These are phyloP conservation scores for Ctenicera cuprea DNA, from an alignment of 2,888 invertebrate genomes.

Conservation along the genomic window DNA sequence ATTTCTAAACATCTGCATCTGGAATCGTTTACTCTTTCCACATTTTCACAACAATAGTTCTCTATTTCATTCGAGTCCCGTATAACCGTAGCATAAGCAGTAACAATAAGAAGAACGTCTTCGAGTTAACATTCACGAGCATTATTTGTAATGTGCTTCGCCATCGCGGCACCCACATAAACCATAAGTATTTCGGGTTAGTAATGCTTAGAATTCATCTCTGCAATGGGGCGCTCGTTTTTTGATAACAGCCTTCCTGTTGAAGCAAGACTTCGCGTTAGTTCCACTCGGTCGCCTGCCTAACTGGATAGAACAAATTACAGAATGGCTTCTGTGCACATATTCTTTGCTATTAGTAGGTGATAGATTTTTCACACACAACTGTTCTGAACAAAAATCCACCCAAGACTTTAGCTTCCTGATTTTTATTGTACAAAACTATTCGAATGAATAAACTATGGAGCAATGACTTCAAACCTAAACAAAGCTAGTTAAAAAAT, in stretches of 20 bases:
- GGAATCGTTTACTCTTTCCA: slow-evolving; percentile 5
- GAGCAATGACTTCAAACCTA: neutral
- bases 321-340: slow-evolving; percentile 60
- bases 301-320: slow-evolving; percentile 73
- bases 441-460: neutral
- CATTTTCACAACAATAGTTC: slow-evolving; percentile 57
- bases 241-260: slow-evolving; percentile 66
- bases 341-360: slow-evolving; percentile 57
- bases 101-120: slow-evolving; percentile 65
- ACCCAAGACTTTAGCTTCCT: slow-evolving; percentile 18
- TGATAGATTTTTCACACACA: slow-evolving; percentile 55
- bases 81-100: slow-evolving; percentile 60
- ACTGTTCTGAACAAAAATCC: slow-evolving; percentile 33
- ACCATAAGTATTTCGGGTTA: slow-evolving; percentile 65
- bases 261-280: slow-evolving; percentile 65
- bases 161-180: slow-evolving; percentile 70
- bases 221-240: slow-evolving; percentile 59
- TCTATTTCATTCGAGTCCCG: slow-evolving; percentile 51
- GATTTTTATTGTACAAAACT: slow-evolving; percentile 10
- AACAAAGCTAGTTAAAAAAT: neutral
- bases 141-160: slow-evolving; percentile 67
- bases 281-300: slow-evolving; percentile 71
- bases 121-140: slow-evolving; percentile 63
- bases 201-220: slow-evolving; percentile 62
- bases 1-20: neutral